Evolutionary conservation across 2,113 vertebrate genomes (phyloP).

Genomic region (Tichodroma muraria): DNA sequence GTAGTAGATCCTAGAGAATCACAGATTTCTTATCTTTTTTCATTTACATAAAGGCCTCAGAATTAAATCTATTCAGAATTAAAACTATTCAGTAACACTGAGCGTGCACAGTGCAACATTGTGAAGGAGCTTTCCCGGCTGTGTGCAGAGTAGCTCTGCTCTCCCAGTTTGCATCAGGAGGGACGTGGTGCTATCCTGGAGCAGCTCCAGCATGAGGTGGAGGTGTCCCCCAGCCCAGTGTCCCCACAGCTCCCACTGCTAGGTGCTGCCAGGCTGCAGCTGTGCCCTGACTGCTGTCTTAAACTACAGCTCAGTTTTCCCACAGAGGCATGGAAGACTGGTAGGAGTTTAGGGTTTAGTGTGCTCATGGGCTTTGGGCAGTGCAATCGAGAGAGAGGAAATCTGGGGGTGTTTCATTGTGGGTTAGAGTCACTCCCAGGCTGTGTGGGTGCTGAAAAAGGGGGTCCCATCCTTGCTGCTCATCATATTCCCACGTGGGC

Average conservation of each 20-base stretch:
- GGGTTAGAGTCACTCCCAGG: neutral
- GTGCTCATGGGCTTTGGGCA: neutral
- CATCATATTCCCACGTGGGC: rapidly evolving
- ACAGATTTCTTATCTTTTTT: neutral
- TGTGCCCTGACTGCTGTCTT: neutral
- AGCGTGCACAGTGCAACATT: neutral
- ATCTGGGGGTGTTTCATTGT: neutral
- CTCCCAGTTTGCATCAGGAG: rapidly evolving
- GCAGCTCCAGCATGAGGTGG: neutral
- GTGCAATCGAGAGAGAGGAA: neutral
- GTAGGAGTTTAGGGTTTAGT: neutral
- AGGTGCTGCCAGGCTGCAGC: neutral
- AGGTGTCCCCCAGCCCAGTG: neutral
- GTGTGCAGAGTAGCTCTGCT: neutral
- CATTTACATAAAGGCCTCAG: neutral
- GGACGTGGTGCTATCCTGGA: neutral
- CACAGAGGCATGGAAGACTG: neutral
- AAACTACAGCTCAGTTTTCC: neutral
- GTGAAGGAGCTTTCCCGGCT: neutral
- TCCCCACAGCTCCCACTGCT: neutral
- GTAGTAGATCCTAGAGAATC: neutral
- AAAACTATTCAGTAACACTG: neutral
- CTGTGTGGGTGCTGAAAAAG: neutral
- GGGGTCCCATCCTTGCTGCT: neutral
- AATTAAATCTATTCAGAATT: neutral